Percentiles rank a stretch among this genome's conserved stretches.
phyloP scores from a whole-genome alignment of 2,113 vertebrate species.

The Dasyornis broadbenti region DNA sequence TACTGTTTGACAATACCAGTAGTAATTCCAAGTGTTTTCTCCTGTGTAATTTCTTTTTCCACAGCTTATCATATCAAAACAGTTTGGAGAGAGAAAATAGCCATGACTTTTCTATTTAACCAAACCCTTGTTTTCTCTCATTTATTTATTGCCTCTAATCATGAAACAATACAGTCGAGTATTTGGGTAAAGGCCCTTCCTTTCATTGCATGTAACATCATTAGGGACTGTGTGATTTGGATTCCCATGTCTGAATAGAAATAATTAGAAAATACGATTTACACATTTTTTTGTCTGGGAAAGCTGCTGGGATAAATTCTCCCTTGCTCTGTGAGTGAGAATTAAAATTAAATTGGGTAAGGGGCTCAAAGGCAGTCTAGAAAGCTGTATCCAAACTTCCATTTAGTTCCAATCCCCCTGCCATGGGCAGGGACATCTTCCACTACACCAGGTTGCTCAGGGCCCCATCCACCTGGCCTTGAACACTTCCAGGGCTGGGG shows the following conservation, averaged over 20 bases:
- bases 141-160: constrained; percentile 40
- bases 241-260: constrained; percentile 33
- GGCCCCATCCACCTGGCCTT: not conserved
- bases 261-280: constrained; percentile 21
- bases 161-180: constrained; percentile 13
- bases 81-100: constrained; percentile 35
- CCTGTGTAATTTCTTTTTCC: constrained; percentile 22
- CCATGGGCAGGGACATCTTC: not conserved
- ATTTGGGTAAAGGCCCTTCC: constrained; percentile 5
- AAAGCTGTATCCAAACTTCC: not conserved
- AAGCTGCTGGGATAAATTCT: constrained; percentile 7
- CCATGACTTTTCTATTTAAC: constrained; percentile 25
- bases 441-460: not conserved
- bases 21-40: constrained; percentile 25
- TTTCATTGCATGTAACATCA: constrained; percentile 13
- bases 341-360: not conserved
- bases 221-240: constrained; percentile 34
- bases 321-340: not conserved
- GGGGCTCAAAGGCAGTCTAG: not conserved
- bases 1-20: not conserved
- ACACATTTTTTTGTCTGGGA: not conserved
- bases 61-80: constrained; percentile 37
- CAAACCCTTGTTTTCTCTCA: constrained; percentile 22
- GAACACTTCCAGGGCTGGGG: not conserved
- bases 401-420: not conserved